Evolutionary conservation across 2,888 invertebrate species (phyloP).

Genomic region (Xestia xanthographa): DNA sequence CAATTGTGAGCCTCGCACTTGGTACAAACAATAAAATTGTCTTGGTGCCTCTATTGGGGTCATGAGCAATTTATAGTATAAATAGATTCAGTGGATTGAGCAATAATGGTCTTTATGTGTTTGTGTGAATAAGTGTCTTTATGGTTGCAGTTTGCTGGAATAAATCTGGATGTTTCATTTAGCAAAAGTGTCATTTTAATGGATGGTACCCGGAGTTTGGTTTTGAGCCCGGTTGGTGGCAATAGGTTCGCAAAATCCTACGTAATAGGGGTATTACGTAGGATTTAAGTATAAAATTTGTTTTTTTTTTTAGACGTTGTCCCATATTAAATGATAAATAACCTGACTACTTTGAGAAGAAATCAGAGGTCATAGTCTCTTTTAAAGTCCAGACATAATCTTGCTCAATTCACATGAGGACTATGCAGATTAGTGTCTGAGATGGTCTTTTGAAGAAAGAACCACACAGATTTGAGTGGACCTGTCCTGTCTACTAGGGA

Average conservation of each 20-base stretch:
- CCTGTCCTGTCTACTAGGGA: too few species aligned
- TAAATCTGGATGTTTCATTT: slow-evolving; percentile 35
- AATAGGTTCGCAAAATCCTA: not conserved
- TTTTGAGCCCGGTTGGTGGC: not conserved
- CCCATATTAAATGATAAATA: too few species aligned
- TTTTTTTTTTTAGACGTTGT: too few species aligned
- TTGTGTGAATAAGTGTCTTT: slow-evolving; percentile 5
- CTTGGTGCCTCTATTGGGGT: slow-evolving; percentile 72
- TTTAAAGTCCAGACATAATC: too few species aligned
- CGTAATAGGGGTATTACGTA: too few species aligned
- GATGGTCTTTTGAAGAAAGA: too few species aligned
- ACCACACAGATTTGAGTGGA: too few species aligned
- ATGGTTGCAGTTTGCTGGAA: slow-evolving; percentile 1
- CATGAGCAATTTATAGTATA: slow-evolving; percentile 69
- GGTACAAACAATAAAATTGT: slow-evolving; percentile 70
- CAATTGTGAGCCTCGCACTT: slow-evolving; percentile 65
- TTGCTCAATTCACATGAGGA: too few species aligned
- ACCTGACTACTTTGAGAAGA: too few species aligned
- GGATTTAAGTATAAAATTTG: not conserved
- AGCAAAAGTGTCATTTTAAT: slow-evolving; percentile 34
- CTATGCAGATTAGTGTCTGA: too few species aligned
- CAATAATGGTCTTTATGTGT: slow-evolving; percentile 39
- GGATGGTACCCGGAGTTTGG: not conserved
- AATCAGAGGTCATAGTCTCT: too few species aligned
- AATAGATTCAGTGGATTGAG: slow-evolving; percentile 35